These are phyloP conservation scores for Geococcyx californianus DNA, from an alignment of 2,113 vertebrate species.

Conservation along the genomic window DNA sequence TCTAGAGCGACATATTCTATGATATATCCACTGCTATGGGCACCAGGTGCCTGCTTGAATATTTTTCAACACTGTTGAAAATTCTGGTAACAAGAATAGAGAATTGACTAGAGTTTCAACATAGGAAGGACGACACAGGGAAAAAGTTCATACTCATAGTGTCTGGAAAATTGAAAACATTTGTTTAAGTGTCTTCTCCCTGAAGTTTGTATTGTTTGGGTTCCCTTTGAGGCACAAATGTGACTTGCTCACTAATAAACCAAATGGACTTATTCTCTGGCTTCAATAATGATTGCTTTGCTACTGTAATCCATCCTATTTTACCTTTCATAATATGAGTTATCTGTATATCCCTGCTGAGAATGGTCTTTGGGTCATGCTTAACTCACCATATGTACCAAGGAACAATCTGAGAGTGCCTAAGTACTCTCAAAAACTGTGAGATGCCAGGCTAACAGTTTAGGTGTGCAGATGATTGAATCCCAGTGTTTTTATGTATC, in stretches of 20 bases:
- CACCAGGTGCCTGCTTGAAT: background rate
- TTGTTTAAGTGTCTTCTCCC: background rate
- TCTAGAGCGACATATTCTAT: background rate
- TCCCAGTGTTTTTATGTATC: background rate
- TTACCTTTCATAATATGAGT: background rate
- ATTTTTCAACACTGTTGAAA: background rate
- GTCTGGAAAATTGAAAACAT: background rate
- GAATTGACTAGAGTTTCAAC: background rate
- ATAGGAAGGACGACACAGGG: background rate
- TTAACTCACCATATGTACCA: background rate
- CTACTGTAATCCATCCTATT: background rate
- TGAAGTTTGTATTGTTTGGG: background rate
- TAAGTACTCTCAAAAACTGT: background rate
- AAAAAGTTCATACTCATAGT: background rate
- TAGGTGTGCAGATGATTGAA: background rate
- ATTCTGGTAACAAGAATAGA: background rate
- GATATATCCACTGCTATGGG: background rate
- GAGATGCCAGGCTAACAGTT: background rate
- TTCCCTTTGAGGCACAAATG: background rate
- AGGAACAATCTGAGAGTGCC: background rate
- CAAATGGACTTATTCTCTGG: background rate
- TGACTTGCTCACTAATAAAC: background rate
- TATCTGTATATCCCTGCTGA: background rate
- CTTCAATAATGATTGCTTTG: background rate
- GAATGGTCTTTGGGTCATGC: background rate